Base-by-base conservation (phyloP, 2,888 invertebrate genomes). In the Rhodophaea formosa region DNA sequence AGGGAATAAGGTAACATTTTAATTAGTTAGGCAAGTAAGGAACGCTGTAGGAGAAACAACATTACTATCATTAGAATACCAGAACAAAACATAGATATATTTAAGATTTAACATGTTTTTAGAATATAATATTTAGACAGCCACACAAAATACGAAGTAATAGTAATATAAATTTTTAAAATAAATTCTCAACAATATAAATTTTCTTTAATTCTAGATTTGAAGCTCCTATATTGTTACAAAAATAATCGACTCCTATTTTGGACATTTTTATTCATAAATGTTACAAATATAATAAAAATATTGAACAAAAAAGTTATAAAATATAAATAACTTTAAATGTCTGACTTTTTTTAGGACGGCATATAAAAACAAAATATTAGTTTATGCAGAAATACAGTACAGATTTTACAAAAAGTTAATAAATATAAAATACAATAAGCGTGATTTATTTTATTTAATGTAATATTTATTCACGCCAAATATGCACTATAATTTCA, bases 291-390 rank as follows among this genome's bases (percentile, higher is more conserved):
- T n/a, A 51, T 51, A 16, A 51, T 16, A 12, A 17, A 35, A 10
- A 16, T 35, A 35, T n/a, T 1, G 23, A 46, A 12, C 3, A n/a
- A 39, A 39, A 12, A 12, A 39, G 5, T 12, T 39, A 5, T 12
- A n/a, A n/a, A 51, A 51, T 23, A 51, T 55, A 35, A 55, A 45
- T 45, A 39, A 10, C 16, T 54, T 30, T 46, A 35, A 35, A 35
- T 32, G 12, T 54, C 8, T 12, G 32, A 53, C 16, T 51, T 35
- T 7, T 49, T 10, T 15, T n/a, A 51, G 51, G 51, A 51, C 51
- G 51, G 51, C 35, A 12, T n/a, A 35, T 7, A 16, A n/a, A 2
- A 49, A 51, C 16, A 10, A 17, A 51, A 51, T 10, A 8, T 35
- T 32, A 51, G 16, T 15, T 14, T 51, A 8, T 16, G 15, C 10